A percentile compares a stretch with the other conserved stretches of the same genome.
These are phyloP conservation scores for Phaenicophaeus curvirostris DNA, from an alignment of 2,797 vertebrate genomes.

Conservation along the genomic window DNA sequence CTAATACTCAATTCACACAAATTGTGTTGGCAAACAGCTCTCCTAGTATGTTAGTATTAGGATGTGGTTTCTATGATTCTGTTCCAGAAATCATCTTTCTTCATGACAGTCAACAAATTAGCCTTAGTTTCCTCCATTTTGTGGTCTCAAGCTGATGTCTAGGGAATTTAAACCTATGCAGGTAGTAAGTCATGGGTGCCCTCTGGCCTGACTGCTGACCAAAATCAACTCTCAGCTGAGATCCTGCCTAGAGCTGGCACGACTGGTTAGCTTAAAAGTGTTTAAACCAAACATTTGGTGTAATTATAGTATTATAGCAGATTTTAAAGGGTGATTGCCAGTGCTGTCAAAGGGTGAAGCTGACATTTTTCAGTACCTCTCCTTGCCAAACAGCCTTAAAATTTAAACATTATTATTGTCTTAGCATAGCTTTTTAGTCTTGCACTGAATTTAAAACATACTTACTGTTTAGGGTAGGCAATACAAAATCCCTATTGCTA, in stretches of 20 bases:
- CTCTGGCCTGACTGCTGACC: slow-evolving; percentile 10
- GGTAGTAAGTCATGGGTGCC: slow-evolving; percentile 35
- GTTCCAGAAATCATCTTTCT: slow-evolving; percentile 64
- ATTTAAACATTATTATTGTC: neutral
- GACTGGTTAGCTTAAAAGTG: neutral
- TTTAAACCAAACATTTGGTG: slow-evolving; percentile 49
- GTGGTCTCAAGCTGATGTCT: slow-evolving; percentile 16
- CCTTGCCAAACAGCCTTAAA: slow-evolving; percentile 39
- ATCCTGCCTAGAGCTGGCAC: neutral
- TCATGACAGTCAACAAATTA: slow-evolving; percentile 58
- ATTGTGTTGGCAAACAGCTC: slow-evolving; percentile 40
- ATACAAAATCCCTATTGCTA: slow-evolving; percentile 37
- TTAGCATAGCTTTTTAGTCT: neutral
- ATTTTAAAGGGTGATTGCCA: slow-evolving; percentile 49
- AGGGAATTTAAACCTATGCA: slow-evolving; percentile 7
- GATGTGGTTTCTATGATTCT: slow-evolving; percentile 62
- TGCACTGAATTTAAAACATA: slow-evolving; percentile 44
- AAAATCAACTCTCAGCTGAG: slow-evolving; percentile 1
- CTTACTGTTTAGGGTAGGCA: slow-evolving; percentile 46
- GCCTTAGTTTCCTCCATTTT: slow-evolving; percentile 39
- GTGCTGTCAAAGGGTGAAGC: slow-evolving; percentile 40
- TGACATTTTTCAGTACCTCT: slow-evolving; percentile 16
- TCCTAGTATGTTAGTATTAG: slow-evolving; percentile 47
- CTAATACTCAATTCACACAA: slow-evolving; percentile 56
- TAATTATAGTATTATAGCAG: slow-evolving; percentile 47